Percentiles rank a stretch among this genome's conserved stretches.
phyloP scores from a whole-genome alignment of 1,140 invertebrate genomes.

The Drosophila novamexicana region DNA sequence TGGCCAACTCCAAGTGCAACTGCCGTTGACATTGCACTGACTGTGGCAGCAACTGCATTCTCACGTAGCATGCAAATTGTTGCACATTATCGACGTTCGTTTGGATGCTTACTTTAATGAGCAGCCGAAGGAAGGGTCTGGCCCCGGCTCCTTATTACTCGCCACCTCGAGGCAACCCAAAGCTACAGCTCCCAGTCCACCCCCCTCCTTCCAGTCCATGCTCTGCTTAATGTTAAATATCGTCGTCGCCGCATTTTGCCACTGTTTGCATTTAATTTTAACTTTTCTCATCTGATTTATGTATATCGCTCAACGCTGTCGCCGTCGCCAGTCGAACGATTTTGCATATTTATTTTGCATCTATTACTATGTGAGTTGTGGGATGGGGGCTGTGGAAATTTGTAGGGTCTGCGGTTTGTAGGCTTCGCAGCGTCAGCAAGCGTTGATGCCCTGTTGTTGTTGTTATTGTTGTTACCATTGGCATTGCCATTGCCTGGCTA shows the following conservation, averaged over 20 bases:
- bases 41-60: slow-evolving; percentile 24
- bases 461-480: slow-evolving; percentile 52
- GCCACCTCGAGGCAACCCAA: not conserved
- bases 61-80: slow-evolving; percentile 75
- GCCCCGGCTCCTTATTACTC: not conserved
- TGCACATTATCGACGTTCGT: slow-evolving; percentile 70
- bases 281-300: slow-evolving; percentile 73
- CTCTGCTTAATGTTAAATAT: slow-evolving; percentile 65
- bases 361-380: slow-evolving; percentile 48
- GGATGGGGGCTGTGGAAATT: not conserved
- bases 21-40: not conserved
- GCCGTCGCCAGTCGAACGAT: slow-evolving; percentile 32
- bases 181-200: not conserved
- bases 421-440: slow-evolving; percentile 49
- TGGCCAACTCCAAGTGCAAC: slow-evolving; percentile 12
- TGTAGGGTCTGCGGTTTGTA: slow-evolving; percentile 31
- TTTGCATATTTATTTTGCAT: slow-evolving; percentile 79
- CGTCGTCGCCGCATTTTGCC: slow-evolving; percentile 34
- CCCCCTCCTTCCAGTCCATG: too few species aligned
- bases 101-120: slow-evolving; percentile 60
- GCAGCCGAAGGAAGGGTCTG: slow-evolving; percentile 10
- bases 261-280: slow-evolving; percentile 77
- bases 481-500: slow-evolving; percentile 46
- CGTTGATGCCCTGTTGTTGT: not conserved
- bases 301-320: slow-evolving; percentile 48